Evolutionary conservation across 2,113 vertebrate species (phyloP).

Genomic region (Ascaphus truei): DNA sequence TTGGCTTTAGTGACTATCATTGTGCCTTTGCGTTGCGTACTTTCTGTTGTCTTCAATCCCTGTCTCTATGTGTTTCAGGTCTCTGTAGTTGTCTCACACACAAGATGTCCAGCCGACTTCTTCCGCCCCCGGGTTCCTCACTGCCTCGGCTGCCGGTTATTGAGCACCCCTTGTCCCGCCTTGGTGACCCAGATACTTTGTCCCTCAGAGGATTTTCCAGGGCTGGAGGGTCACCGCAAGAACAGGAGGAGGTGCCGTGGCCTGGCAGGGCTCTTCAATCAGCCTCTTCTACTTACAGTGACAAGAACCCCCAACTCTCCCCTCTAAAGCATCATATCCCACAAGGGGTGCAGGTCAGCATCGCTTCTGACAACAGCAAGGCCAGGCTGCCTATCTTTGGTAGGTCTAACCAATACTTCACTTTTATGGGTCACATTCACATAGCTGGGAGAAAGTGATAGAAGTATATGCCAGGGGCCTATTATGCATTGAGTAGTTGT

Average conservation of each 20-base stretch:
- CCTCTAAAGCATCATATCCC: conserved; percentile 19
- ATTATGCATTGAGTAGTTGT: too few species aligned
- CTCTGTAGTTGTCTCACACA: background rate
- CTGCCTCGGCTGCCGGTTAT: conserved; percentile 41
- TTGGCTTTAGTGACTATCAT: too few species aligned
- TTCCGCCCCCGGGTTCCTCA: background rate
- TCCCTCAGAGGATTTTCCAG: conserved; percentile 38
- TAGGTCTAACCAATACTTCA: background rate
- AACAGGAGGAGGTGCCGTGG: conserved; percentile 13
- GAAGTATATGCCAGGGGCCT: too few species aligned
- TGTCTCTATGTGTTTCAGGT: background rate
- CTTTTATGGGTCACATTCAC: background rate
- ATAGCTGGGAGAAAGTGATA: too few species aligned
- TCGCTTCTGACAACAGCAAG: conserved; percentile 10
- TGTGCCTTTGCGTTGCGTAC: too few species aligned
- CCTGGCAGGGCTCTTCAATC: background rate
- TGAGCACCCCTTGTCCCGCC: conserved; percentile 38
- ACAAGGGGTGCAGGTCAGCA: conserved; percentile 30
- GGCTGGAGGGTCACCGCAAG: background rate
- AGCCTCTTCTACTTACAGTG: background rate
- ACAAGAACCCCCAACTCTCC: background rate
- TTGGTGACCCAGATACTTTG: conserved; percentile 38
- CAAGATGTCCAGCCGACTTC: conserved; percentile 7
- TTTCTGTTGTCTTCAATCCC: too few species aligned
- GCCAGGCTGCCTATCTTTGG: conserved; percentile 36